Evolutionary conservation across 2,888 invertebrate species (phyloP), one percentile per base, ranked within the genome.

Genomic region (Cryptocephalus moraei): DNA sequence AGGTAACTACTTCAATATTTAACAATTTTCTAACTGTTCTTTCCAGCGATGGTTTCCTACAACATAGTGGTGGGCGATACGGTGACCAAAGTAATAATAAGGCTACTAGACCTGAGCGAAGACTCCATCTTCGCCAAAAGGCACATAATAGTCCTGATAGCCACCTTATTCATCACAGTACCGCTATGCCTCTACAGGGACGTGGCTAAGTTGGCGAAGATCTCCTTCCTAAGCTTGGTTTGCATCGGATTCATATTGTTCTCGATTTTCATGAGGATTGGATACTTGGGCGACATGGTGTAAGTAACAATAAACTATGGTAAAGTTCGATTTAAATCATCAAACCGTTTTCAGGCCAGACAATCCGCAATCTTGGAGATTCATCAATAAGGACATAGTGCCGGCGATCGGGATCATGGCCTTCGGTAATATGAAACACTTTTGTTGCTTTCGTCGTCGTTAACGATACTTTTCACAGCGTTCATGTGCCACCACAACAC

Each of bases 401-500:
- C 85, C 87, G 52, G 82, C 89, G 31, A 81, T 87, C 39, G 89
- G 87, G 54, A 86, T 90, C 54, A 88, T 89, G 82, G 84, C 87
- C 10, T 89, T 89, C 69, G 86, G 84, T 85, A 72, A 75, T 6
- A 36, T 6, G 36, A 11, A 36, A 4, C 36, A 2, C 4, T 36
- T 36, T 4, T 6, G 36, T 36, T 36, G 36, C 6, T 11, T 36
- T 4, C 36, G 4, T 11, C 2, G 36, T 12, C 9, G n/a, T 33
- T 41, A 32, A 9, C 10, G 31, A 41, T 41, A 33, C 22, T 48
- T 53, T 55, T 69, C 71, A 41, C 66, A 84, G 86, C 89, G n/a
- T 91, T 88, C 66, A 89, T 91, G 89, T 91, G 90, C 64, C 90
- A 91, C 62, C 90, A 90, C 71, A 90, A 88, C 66, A 87, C 87